phyloP scores from a whole-genome alignment of 2,113 vertebrate species.

The Poeciliopsis prolifica region DNA sequence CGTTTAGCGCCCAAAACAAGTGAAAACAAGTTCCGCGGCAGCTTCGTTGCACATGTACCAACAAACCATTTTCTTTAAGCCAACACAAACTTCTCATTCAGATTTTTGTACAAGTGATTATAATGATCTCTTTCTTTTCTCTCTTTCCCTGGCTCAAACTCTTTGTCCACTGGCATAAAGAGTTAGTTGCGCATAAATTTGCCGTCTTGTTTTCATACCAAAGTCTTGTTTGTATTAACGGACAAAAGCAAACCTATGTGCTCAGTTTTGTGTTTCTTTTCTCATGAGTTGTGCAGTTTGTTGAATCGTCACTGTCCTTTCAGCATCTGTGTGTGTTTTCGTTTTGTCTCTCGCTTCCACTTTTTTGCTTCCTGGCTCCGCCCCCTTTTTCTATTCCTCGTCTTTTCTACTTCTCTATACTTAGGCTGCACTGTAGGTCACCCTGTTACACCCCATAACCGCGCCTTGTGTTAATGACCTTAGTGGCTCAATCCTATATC shows the following conservation, averaged over 20 bases:
- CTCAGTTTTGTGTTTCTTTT: neutral
- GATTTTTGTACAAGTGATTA: neutral
- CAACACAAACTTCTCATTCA: neutral
- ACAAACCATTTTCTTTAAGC: neutral
- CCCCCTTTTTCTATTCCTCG: slow-evolving; percentile 10
- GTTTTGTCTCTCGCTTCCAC: slow-evolving; percentile 56
- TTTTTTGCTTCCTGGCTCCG: slow-evolving; percentile 44
- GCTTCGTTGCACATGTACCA: neutral
- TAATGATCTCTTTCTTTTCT: neutral
- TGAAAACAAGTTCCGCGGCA: neutral
- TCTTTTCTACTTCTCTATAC: slow-evolving; percentile 37
- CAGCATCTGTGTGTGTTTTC: neutral
- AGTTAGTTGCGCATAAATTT: neutral
- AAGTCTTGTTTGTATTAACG: neutral
- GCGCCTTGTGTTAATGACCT: slow-evolving; percentile 52
- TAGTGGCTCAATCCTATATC: slow-evolving; percentile 31
- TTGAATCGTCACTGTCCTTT: slow-evolving; percentile 1
- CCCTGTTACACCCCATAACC: slow-evolving; percentile 45
- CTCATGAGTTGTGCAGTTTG: neutral
- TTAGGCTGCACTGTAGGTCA: slow-evolving; percentile 26
- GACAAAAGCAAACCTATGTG: neutral
- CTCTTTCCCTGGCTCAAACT: neutral
- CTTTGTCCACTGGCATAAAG: slow-evolving; percentile 5
- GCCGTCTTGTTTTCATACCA: neutral
- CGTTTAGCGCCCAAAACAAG: neutral